These are phyloP conservation scores for Venturia canescens DNA, from an alignment of 1,140 invertebrate species.

Conservation along the genomic window DNA sequence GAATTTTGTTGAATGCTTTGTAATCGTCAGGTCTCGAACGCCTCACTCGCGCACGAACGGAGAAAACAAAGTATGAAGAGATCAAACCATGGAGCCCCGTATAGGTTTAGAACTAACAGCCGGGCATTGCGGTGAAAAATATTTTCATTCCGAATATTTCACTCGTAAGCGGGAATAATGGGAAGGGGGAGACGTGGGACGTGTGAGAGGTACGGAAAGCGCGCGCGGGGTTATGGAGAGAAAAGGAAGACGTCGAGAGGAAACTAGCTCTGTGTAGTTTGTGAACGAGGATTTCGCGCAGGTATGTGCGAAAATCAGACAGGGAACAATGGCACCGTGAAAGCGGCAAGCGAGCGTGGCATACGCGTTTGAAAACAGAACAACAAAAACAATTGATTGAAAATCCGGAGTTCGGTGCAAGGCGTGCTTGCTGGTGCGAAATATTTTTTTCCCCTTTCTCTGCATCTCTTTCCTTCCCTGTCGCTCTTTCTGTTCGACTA, in stretches of 20 bases:
- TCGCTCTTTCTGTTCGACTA: background rate
- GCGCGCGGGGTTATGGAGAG: background rate
- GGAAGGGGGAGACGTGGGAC: constrained; percentile 6
- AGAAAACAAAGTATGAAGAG: constrained; percentile 13
- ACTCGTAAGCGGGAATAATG: constrained; percentile 48
- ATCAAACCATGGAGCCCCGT: background rate
- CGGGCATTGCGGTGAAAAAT: constrained; percentile 40
- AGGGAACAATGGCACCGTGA: constrained; percentile 36
- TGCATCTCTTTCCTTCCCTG: background rate
- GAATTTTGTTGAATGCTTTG: background rate
- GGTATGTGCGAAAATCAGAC: constrained; percentile 27
- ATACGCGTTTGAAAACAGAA: constrained; percentile 37
- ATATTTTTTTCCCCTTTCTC: background rate
- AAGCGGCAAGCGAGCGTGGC: constrained; percentile 36
- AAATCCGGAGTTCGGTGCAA: constrained; percentile 36
- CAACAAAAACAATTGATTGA: constrained; percentile 44
- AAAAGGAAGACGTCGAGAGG: constrained; percentile 11
- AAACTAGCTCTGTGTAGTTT: constrained; percentile 9
- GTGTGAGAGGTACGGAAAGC: background rate
- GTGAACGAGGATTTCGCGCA: constrained; percentile 32
- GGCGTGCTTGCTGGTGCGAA: constrained; percentile 37
- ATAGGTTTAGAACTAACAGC: constrained; percentile 14
- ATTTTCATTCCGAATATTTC: constrained; percentile 50
- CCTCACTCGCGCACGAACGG: background rate
- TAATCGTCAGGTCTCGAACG: background rate